phyloP scores from a whole-genome alignment of 2,888 invertebrate species.

The Calameuta filiformis region DNA sequence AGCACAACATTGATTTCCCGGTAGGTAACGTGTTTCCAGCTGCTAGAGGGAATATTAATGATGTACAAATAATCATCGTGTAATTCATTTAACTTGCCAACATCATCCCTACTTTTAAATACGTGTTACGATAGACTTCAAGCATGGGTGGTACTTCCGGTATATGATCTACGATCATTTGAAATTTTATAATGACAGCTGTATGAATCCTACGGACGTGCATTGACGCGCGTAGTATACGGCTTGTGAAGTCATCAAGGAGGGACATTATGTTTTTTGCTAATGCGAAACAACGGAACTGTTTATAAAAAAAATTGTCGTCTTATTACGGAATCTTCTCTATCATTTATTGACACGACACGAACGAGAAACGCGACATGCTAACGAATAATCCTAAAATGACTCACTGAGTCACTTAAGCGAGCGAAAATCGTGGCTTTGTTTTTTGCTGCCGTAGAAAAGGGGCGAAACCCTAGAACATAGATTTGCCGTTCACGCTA shows the following conservation, averaged over 20 bases:
- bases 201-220: neutral
- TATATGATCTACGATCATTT: neutral
- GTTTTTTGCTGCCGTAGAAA: neutral
- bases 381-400: constrained; percentile 3
- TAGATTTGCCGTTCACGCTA: neutral
- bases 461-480: neutral
- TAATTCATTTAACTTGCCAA: neutral
- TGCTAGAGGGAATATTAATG: neutral
- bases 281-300: constrained; percentile 6
- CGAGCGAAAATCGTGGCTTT: constrained; percentile 20
- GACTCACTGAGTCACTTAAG: constrained; percentile 30
- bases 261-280: neutral
- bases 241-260: neutral
- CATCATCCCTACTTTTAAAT: neutral
- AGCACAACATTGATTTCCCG: constrained; percentile 30
- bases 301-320: constrained; percentile 17
- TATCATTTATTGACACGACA: constrained; percentile 16
- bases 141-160: neutral
- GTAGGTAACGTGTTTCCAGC: constrained; percentile 24
- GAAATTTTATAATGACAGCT: neutral
- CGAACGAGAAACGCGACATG: constrained; percentile 20
- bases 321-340: constrained; percentile 13
- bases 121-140: neutral
- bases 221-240: neutral
- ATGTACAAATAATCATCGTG: neutral